phyloP scores from a whole-genome alignment of 1,140 invertebrate genomes.

The Drosophila leontia region DNA sequence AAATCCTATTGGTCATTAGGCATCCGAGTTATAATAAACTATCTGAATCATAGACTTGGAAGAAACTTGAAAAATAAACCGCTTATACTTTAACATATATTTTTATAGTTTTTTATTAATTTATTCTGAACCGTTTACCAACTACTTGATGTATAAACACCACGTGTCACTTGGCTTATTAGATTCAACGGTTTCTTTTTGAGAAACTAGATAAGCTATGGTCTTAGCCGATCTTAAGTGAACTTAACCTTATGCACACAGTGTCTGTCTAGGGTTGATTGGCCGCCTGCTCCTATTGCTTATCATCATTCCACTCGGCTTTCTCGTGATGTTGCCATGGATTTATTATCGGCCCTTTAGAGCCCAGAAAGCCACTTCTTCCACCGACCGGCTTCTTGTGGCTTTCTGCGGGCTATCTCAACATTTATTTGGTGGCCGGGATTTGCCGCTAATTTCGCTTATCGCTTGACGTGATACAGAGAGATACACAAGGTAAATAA shows the following conservation, averaged over 20 bases:
- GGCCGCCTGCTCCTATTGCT: slow-evolving; percentile 15
- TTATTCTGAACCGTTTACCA: neutral
- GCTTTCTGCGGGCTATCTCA: slow-evolving; percentile 25
- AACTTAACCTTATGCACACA: slow-evolving; percentile 27
- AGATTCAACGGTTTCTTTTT: neutral
- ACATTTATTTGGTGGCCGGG: slow-evolving; percentile 37
- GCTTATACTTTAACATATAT: no score
- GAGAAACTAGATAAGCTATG: slow-evolving; percentile 16
- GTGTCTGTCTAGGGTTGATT: slow-evolving; percentile 34
- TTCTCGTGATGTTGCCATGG: slow-evolving; percentile 15
- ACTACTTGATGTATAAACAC: neutral
- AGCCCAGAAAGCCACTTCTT: slow-evolving; percentile 5
- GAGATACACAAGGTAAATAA: slow-evolving; percentile 40
- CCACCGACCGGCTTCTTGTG: slow-evolving; percentile 11
- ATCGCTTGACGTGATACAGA: slow-evolving; percentile 30
- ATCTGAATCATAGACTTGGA: neutral
- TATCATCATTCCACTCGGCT: slow-evolving; percentile 27
- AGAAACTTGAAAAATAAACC: no score
- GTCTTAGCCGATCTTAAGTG: slow-evolving; percentile 20
- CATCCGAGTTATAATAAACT: neutral
- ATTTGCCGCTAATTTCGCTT: slow-evolving; percentile 47
- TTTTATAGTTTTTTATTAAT: neutral
- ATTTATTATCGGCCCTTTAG: slow-evolving; percentile 29
- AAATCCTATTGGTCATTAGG: neutral
- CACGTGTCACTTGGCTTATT: neutral